phyloP scores from a whole-genome alignment of 37 sponge, comb jelly and placozoan species.

The Dysidea cf. avara region DNA sequence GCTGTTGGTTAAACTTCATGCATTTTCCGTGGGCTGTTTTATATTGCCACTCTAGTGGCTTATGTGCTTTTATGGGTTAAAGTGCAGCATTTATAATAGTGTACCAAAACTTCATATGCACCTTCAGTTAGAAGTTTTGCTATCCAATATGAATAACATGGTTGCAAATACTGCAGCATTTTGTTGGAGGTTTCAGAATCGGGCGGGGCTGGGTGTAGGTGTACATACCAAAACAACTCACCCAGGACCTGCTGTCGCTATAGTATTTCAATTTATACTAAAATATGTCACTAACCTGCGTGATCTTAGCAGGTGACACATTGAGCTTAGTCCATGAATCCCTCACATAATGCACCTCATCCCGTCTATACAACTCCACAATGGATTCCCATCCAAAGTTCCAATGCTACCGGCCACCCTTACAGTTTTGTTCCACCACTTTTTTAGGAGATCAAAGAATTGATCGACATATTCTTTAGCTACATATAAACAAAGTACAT shows the following conservation, averaged over 20 bases:
- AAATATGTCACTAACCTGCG: background rate
- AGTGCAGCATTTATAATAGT: no score
- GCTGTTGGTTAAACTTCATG: no score
- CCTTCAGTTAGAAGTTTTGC: no score
- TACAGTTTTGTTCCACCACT: no score
- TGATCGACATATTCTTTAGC: slow-evolving; percentile 35
- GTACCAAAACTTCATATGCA: no score
- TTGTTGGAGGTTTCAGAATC: background rate
- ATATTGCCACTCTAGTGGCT: no score
- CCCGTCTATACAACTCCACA: background rate
- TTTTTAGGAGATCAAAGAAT: no score
- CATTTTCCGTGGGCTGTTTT: no score
- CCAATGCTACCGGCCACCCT: background rate
- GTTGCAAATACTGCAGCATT: background rate
- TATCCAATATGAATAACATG: background rate
- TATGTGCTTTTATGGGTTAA: no score
- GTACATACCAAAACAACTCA: background rate
- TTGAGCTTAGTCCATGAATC: slow-evolving; percentile 14
- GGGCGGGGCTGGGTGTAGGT: background rate
- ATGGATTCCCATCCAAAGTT: slow-evolving; percentile 4
- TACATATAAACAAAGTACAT: background rate
- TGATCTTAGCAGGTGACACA: slow-evolving; percentile 11
- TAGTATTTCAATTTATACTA: background rate
- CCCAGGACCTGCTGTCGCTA: background rate
- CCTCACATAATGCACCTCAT: background rate